Evolutionary conservation across 2,113 vertebrate genomes (phyloP).

Genomic region (Dicaeum eximium): DNA sequence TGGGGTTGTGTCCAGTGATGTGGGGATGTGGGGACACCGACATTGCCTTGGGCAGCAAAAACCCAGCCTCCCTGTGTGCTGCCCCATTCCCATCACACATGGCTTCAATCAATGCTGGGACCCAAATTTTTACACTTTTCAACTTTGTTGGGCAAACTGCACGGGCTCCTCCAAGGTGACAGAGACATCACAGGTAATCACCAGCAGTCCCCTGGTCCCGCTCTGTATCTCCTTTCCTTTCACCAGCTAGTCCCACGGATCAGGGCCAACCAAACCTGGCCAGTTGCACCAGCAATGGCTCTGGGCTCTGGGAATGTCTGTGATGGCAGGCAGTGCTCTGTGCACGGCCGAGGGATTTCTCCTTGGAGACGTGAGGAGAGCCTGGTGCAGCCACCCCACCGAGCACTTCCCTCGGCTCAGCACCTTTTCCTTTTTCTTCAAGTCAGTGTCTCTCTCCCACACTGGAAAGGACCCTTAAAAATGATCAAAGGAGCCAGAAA

Average conservation of each 20-base stretch:
- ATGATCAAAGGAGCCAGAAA: neutral
- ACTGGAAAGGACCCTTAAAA: neutral
- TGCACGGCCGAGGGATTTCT: rapidly evolving
- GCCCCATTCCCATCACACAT: neutral
- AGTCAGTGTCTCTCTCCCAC: neutral
- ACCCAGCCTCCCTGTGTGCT: rapidly evolving
- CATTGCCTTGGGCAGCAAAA: neutral
- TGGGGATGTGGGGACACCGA: neutral
- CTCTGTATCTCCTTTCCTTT: neutral
- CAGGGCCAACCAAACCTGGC: neutral
- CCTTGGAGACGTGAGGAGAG: neutral
- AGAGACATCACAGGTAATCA: rapidly evolving
- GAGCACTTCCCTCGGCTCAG: rapidly evolving
- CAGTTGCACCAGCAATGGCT: neutral
- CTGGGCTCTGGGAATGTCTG: neutral
- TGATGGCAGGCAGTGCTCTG: neutral
- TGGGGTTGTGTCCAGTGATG: neutral
- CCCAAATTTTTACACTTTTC: neutral
- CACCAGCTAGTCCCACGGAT: neutral
- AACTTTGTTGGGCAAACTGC: neutral
- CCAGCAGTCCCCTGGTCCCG: neutral
- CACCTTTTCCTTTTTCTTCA: neutral
- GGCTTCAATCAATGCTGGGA: too few species aligned
- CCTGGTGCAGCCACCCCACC: rapidly evolving
- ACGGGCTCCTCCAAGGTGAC: neutral